Base-by-base conservation (phyloP, 2,797 vertebrate species). In the Hybognathus amarus region DNA sequence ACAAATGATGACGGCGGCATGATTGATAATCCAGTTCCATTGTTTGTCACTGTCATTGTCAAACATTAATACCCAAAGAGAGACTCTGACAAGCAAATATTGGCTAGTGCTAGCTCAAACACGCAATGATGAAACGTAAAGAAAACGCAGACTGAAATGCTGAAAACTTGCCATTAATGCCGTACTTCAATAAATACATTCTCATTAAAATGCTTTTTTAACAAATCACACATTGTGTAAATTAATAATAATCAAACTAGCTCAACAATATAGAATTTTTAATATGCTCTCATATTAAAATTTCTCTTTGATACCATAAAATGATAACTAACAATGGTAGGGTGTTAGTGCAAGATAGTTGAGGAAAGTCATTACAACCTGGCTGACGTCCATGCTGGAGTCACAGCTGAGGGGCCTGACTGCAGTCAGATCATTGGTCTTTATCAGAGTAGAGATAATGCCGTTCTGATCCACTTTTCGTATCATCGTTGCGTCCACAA, bases 371-470 rank as follows among this genome's bases (percentile, higher is more conserved):
- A 71, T 45, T 22, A 24, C 17, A 61, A 97, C 96, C 96, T 97
- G 96, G 88, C 95, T 95, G 84, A 97, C 96, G n/a, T 97, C 96
- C 96, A 97, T 97, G 91, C 96, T 96, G 90, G 96, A 95, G 91
- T 97, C 96, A 81, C 96, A 97, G 94, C 96, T 97, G 92, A 97
- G 94, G 2, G 96, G 96, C 47, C 96, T 93, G 82, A 96, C 96
- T 6, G 96, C 96, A 15, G 96, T 96, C 77, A 97, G 93, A 91
- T 97, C 96, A 20, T 92, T 92, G 86, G 96, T 96, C 80, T 96
- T 95, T 87, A 97, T 94, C 86, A 97, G 90, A 9, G 96, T 97
- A 68, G 96, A 96, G 91, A 97, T 97, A 75, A 97, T 96, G 86
- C 96, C 96, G 0, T 97, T 97, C 91, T 96, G 96, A 93, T 97